phyloP scores from a whole-genome alignment of 2,888 invertebrate genomes.

The Steinernema scapterisci region DNA sequence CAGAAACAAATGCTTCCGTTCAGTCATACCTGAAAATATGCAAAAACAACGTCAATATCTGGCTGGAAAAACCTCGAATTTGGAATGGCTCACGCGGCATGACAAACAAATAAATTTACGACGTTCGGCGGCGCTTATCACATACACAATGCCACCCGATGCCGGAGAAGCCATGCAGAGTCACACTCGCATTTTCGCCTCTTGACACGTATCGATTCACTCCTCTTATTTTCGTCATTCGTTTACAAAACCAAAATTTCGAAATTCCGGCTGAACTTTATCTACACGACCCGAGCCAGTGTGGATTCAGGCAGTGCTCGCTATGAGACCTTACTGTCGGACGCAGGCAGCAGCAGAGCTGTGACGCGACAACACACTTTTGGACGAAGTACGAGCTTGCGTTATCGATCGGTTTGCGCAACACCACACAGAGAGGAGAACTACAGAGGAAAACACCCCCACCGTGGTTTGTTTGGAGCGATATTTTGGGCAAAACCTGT shows the following conservation, averaged over 20 bases:
- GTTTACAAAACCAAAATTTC: neutral
- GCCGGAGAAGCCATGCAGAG: no score
- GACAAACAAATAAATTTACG: neutral
- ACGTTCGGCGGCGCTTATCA: neutral
- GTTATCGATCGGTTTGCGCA: neutral
- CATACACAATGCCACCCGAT: neutral
- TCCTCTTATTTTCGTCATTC: neutral
- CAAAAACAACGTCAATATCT: neutral
- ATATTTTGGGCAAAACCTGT: neutral
- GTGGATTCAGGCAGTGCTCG: slow-evolving; percentile 28
- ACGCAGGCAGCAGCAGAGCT: neutral
- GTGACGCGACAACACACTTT: neutral
- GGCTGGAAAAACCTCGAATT: neutral
- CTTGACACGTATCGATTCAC: neutral
- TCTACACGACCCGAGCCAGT: neutral
- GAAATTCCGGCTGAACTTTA: neutral
- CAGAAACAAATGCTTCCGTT: slow-evolving; percentile 48
- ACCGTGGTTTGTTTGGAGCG: no score
- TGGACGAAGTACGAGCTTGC: neutral
- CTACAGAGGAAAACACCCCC: neutral
- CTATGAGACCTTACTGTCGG: neutral
- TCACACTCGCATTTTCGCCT: no score
- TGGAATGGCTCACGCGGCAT: neutral
- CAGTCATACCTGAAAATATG: slow-evolving; percentile 25
- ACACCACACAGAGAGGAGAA: neutral